phyloP scores from a whole-genome alignment of 2,797 vertebrate species.

The Telmatherina bonti region DNA sequence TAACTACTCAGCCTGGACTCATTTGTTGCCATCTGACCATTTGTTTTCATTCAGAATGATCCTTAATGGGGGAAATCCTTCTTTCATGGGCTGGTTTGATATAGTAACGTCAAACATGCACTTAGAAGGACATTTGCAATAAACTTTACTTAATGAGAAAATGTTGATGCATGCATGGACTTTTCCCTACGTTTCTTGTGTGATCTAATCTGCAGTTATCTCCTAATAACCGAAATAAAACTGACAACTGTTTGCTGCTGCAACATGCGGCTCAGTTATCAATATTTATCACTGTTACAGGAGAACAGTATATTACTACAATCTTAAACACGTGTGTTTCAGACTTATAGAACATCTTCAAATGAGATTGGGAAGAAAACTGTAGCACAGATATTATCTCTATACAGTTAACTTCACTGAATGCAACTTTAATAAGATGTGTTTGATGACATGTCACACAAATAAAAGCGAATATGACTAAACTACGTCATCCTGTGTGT shows the following conservation, averaged over 20 bases:
- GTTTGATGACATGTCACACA: slow-evolving; percentile 8
- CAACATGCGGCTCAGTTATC: slow-evolving; percentile 32
- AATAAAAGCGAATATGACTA: not conserved
- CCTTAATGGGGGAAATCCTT: not conserved
- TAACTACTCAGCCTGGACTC: not conserved
- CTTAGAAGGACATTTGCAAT: not conserved
- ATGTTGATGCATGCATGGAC: not conserved
- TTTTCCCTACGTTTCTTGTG: not conserved
- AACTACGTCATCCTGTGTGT: not conserved
- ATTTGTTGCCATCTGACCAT: not conserved
- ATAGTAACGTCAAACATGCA: not conserved
- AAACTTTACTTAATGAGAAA: not conserved
- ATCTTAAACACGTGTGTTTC: not conserved
- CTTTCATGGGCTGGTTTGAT: not conserved
- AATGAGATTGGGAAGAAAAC: not conserved
- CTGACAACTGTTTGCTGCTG: slow-evolving; percentile 2
- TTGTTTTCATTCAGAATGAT: not conserved
- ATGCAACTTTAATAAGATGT: not conserved
- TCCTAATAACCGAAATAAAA: slow-evolving; percentile 20
- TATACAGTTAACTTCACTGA: not conserved
- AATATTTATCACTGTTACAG: not conserved
- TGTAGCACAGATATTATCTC: not conserved
- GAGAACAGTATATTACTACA: no score
- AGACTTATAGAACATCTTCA: not conserved
- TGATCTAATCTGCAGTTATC: slow-evolving; percentile 13